Base-by-base conservation (phyloP, 2,888 invertebrate genomes). In the Leptinotarsa rubiginosa region DNA sequence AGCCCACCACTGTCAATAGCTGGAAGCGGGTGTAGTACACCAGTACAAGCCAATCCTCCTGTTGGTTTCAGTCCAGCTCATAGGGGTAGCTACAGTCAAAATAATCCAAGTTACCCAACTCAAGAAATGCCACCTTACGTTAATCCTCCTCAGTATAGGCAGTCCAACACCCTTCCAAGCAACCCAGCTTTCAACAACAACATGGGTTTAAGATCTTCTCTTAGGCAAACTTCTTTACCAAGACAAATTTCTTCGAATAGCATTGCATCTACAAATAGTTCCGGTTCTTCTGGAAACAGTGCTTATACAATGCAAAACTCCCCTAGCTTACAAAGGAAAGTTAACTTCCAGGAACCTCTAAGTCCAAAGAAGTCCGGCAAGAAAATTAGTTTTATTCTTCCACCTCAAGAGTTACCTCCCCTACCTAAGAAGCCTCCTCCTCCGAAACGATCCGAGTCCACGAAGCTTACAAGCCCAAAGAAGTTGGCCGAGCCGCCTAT, bases 401-500 rank as follows among this genome's bases (percentile, higher is more conserved):
- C 88, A 7, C 88, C 89, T 1, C 88, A 89, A 72, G 89, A 89
- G 76, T 88, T 89, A 12, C 92, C 92, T 0, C 89, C 91, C 0
- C 88, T 93, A 10, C 93, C 93, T 0, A 90, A 91, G 69, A 93
- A 92, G 81, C 95, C 95, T 0, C 88, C 91, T 78, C 94, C 95
- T 31, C 95, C 95, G 0, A 93, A 93, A 81, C 90, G 96, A 50
- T 92, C 94, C 73, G 95, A 95, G 82, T 91, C 91, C 78, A 94
- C 94, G 0, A 90, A 92, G 65, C 88, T 95, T 3, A 92, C 95
- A 2, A 94, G 94, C 12, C 95, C 94, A 4, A 95, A 94, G 85
- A 94, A 94, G 81, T 87, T 95, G 47, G 91, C 92, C 0, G 94
- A 94, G 83, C 94, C 95, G 3, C 94, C 95, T 0, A 92, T 92